A percentile compares a stretch with the other conserved stretches of the same genome.
Evolutionary conservation across 2,797 vertebrate species (phyloP).

Genomic region (Myotis myotis): DNA sequence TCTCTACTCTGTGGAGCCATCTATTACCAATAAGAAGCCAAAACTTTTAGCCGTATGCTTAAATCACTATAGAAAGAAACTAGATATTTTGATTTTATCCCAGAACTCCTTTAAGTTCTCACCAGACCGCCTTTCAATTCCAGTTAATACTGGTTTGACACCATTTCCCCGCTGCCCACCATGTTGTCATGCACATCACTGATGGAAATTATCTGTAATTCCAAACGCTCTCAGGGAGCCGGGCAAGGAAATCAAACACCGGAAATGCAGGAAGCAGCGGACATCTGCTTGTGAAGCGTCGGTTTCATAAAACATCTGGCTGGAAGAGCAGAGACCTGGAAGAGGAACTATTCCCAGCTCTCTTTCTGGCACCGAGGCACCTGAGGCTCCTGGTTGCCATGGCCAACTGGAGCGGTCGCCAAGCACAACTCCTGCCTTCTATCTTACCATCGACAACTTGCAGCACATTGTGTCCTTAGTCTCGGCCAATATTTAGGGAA

Average conservation of each 20-base stretch:
- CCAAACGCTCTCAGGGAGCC: background rate
- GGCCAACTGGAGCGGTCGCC: background rate
- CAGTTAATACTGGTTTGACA: background rate
- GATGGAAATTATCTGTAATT: background rate
- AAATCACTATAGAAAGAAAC: background rate
- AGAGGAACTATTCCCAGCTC: background rate
- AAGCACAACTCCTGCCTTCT: background rate
- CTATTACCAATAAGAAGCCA: background rate
- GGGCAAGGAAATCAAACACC: background rate
- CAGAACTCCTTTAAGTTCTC: background rate
- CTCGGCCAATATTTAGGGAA: background rate
- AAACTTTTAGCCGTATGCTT: background rate
- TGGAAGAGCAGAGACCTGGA: background rate
- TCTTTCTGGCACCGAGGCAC: background rate
- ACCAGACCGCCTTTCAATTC: background rate
- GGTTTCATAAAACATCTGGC: background rate
- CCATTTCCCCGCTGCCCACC: background rate
- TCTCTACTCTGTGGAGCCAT: background rate
- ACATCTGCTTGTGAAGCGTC: background rate
- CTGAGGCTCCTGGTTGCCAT: background rate
- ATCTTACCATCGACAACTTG: background rate
- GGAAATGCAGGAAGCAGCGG: background rate
- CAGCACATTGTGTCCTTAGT: background rate
- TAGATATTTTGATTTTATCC: background rate
- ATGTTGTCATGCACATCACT: background rate